Conservation (phyloP, 1,140 invertebrate species). For the Onthophagus taurus region DNA sequence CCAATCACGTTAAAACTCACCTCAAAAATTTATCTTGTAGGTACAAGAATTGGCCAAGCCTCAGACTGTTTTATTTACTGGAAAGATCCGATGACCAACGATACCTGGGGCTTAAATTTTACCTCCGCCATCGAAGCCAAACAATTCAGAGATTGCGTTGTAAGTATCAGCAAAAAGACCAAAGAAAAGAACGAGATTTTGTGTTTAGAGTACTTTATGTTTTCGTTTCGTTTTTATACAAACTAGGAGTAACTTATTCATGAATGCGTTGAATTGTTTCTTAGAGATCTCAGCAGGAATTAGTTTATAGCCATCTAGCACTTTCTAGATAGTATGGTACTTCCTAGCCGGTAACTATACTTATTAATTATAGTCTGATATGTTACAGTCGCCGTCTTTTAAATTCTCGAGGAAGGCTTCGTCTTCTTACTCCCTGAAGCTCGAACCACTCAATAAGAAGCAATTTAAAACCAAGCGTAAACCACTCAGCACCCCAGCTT, state of each 20-base stretch:
- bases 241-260: not conserved
- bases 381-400: slow-evolving; percentile 89
- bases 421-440: slow-evolving; percentile 88
- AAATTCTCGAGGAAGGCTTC: slow-evolving; percentile 95
- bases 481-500: slow-evolving; percentile 87
- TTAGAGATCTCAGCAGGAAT: too few relatives aligned
- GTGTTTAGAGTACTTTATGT: not conserved
- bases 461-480: slow-evolving; percentile 77
- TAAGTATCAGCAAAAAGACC: slow-evolving; percentile 53
- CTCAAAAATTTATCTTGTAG: slow-evolving; percentile 41
- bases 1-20: not conserved
- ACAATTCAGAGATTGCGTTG: slow-evolving; percentile 94
- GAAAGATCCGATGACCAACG: slow-evolving; percentile 93
- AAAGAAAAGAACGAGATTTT: not conserved
- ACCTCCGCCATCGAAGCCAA: slow-evolving; percentile 94
- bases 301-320: too few relatives aligned
- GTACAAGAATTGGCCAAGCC: slow-evolving; percentile 91
- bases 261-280: too few relatives aligned
- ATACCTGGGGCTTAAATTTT: slow-evolving; percentile 96
- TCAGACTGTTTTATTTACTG: slow-evolving; percentile 98
- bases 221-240: not conserved
- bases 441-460: slow-evolving; percentile 79
- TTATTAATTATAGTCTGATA: slow-evolving; percentile 45
- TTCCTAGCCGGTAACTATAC: slow-evolving; percentile 22
- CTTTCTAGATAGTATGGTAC: slow-evolving; percentile 9